phyloP scores from a whole-genome alignment of 1,140 invertebrate species.

The Venustaconcha ellipsiformis region DNA sequence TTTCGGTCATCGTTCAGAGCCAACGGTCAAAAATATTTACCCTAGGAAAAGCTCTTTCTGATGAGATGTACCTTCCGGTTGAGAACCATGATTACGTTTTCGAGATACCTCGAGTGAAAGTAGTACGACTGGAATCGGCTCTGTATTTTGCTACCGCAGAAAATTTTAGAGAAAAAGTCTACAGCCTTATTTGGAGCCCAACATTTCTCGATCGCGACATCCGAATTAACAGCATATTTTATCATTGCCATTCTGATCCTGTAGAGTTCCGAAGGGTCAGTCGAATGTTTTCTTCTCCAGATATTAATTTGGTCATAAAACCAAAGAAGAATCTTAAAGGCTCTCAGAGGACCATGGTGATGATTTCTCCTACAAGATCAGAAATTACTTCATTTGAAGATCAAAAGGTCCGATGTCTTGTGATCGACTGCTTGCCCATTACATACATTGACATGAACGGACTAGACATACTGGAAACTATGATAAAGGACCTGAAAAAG shows the following conservation, averaged over 20 bases:
- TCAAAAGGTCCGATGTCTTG: conserved; percentile 37
- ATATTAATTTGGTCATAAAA: no score
- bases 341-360: not conserved
- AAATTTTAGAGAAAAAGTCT: conserved; percentile 53
- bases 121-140: conserved; percentile 59
- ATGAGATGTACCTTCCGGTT: conserved; percentile 31
- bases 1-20: conserved; percentile 46
- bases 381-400: not conserved
- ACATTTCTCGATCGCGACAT: no score
- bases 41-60: conserved; percentile 24
- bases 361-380: no score
- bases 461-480: conserved; percentile 50
- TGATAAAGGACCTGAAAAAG: conserved; percentile 30
- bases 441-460: conserved; percentile 59
- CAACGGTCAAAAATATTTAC: conserved; percentile 36
- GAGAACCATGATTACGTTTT: conserved; percentile 43
- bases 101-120: conserved; percentile 73
- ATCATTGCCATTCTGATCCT: no score
- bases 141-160: conserved; percentile 64
- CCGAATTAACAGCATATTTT: no score
- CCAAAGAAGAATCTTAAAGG: no score
- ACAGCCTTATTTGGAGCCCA: conserved; percentile 19
- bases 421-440: conserved; percentile 61
- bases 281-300: no score
- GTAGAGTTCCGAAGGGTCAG: no score